Percentiles rank a stretch among this genome's conserved stretches.
phyloP scores from a whole-genome alignment of 2,113 vertebrate genomes.

The Myodes glareolus region DNA sequence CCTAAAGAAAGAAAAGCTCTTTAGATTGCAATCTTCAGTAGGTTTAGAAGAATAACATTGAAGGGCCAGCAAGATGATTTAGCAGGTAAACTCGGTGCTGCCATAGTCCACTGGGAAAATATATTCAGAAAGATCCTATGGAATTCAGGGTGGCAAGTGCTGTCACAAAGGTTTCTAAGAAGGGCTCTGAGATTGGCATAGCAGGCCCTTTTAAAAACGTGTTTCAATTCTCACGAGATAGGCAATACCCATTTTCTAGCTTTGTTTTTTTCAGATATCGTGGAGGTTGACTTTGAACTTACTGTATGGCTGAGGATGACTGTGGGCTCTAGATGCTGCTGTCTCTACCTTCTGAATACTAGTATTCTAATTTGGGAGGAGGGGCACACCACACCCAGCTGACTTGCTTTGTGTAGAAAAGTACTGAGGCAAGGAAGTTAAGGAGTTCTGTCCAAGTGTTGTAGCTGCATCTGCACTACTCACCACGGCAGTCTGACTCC shows the following conservation, averaged over 20 bases:
- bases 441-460: not conserved
- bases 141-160: not conserved
- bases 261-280: not conserved
- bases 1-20: not conserved
- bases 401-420: not conserved
- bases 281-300: not conserved
- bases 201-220: not conserved
- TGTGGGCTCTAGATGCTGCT: not conserved
- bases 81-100: not conserved
- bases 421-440: not conserved
- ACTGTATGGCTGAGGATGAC: not conserved
- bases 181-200: not conserved
- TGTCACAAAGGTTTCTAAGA: not conserved
- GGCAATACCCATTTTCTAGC: not conserved
- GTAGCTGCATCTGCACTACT: not conserved
- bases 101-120: not conserved
- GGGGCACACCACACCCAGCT: not conserved
- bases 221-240: not conserved
- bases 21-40: not conserved
- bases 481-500: not conserved
- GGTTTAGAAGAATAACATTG: not conserved
- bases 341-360: not conserved
- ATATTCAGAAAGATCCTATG: not conserved
- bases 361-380: not conserved
- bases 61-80: not conserved